These are phyloP conservation scores for Drosophila elegans DNA, from an alignment of 1,140 invertebrate genomes.

Conservation along the genomic window DNA sequence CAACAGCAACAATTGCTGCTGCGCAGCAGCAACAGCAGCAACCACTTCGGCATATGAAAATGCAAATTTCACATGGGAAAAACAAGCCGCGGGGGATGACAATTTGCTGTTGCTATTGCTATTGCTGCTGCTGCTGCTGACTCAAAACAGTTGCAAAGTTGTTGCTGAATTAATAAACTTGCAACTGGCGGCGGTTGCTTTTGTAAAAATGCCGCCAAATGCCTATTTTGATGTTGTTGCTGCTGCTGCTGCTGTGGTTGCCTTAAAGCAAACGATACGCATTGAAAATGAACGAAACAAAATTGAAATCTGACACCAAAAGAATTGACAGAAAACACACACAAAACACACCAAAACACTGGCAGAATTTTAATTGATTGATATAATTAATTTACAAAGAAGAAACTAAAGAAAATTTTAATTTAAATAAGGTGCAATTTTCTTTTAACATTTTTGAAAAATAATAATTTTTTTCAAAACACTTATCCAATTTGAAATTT, in stretches of 20 bases:
- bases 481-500: too few species aligned
- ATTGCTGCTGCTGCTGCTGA: conserved; percentile 51
- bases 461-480: too few species aligned
- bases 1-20: conserved; percentile 23
- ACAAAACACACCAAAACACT: conserved; percentile 19
- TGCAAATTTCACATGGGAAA: conserved; percentile 81
- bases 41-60: conserved; percentile 62
- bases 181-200: conserved; percentile 72
- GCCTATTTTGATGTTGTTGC: conserved; percentile 56
- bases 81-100: conserved; percentile 79
- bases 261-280: conserved; percentile 74
- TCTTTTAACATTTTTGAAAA: too few species aligned
- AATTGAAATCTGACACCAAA: conserved; percentile 83
- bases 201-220: conserved; percentile 79
- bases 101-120: conserved; percentile 65
- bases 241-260: conserved; percentile 32
- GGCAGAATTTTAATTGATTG: background rate
- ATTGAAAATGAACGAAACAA: conserved; percentile 72
- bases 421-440: background rate
- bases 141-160: conserved; percentile 65
- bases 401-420: too few species aligned
- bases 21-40: conserved; percentile 19
- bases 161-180: conserved; percentile 82
- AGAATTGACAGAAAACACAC: conserved; percentile 71
- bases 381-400: too few species aligned